Base-by-base conservation (phyloP, 2,113 vertebrate genomes). In the Columba livia region DNA sequence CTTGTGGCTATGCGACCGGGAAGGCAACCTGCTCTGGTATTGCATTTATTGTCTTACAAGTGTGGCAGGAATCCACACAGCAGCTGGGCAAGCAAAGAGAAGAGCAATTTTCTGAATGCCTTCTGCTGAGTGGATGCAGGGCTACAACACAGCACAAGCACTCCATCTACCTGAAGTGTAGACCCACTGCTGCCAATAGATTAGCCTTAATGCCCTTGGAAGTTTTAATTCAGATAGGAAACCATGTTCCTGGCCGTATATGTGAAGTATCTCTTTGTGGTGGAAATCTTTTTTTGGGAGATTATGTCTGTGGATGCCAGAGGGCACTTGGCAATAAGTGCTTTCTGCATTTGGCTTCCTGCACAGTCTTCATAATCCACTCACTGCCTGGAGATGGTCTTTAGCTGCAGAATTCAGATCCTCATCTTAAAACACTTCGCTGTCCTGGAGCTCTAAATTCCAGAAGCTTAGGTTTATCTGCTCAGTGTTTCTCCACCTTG, bases 81-180 rank as follows among this genome's bases (percentile, higher is more conserved):
- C 93, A 91, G 81, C 91, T 79, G 93, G 83, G 69, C 48, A 48
- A 81, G 70, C 70, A 40, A 21, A 73, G 62, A 70, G 62, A 75
- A 75, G 54, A 96, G 75, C 82, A 54, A 24, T 91, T 94, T 36
- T 42, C 85, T 79, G 82, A 61, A 80, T 54, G 8, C 75, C 54
- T 77, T 31, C 54, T 57, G 62, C 82, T 62, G 85, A 91, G 90
- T 73, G 85, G 79, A 38, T 79, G 74, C 47, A 7, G 83, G 48
- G 69, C 56, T 32, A 32, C 79, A 79, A 38, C 50, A 10, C 72
- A 90, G 88, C 69, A 74, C 88, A 53, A 93, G 86, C 56, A 93
- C 90, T 96, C 90, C 96, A 73, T 74, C 73, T 81, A 91, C 61
- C 96, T 95, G 79, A 90, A 90, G 92, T 65, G 88, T 13, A 85